Percentiles rank a stretch among this genome's conserved stretches.
These are phyloP conservation scores for Sycophaga agraensis DNA, from an alignment of 1,140 invertebrate genomes.

Conservation along the genomic window DNA sequence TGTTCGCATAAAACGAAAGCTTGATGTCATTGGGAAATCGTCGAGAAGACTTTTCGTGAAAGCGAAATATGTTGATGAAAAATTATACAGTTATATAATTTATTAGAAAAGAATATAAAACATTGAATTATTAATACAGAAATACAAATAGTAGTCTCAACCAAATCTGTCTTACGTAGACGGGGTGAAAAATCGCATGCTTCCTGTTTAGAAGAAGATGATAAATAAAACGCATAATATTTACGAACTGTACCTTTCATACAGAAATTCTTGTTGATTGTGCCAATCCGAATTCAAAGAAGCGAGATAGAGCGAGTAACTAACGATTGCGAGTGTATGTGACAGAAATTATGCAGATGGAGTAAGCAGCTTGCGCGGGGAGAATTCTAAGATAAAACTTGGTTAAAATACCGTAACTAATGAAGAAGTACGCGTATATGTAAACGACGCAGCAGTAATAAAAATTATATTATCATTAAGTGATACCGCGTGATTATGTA, in stretches of 20 bases:
- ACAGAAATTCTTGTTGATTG: slow-evolving; percentile 29
- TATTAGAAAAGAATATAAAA: slow-evolving; percentile 3
- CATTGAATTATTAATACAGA: slow-evolving; percentile 14
- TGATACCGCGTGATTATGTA: too few species aligned
- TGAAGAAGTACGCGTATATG: too few species aligned
- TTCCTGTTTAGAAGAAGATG: slow-evolving; percentile 18
- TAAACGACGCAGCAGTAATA: too few species aligned
- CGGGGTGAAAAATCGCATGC: slow-evolving; percentile 19
- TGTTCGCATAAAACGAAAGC: slow-evolving; percentile 12
- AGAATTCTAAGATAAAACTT: background rate
- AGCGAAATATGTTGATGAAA: background rate
- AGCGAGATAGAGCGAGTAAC: background rate
- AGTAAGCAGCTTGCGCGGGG: background rate
- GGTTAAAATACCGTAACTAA: too few species aligned
- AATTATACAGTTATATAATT: background rate
- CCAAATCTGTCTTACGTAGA: slow-evolving; percentile 4
- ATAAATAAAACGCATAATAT: slow-evolving; percentile 17
- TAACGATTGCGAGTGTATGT: background rate
- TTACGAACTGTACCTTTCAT: slow-evolving; percentile 13
- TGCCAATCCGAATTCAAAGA: slow-evolving; percentile 31
- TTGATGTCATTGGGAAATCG: background rate
- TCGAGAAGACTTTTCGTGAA: background rate
- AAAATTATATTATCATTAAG: too few species aligned
- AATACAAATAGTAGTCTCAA: slow-evolving; percentile 8
- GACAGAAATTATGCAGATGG: background rate